These are phyloP conservation scores for Zaprionus vittiger DNA, from an alignment of 1,140 invertebrate genomes.

Conservation along the genomic window DNA sequence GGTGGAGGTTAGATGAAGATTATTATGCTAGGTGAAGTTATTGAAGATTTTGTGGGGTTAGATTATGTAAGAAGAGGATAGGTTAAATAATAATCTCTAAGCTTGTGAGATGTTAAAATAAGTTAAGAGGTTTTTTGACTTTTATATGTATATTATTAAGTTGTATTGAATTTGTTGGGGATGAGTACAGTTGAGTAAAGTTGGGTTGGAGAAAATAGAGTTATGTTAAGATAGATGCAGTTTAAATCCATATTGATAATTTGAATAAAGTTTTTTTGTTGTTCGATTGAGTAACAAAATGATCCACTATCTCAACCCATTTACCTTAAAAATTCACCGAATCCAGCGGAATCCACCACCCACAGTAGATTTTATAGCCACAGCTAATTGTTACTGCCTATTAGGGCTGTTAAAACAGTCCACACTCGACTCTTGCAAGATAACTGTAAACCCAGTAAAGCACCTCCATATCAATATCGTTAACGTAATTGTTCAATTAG, in stretches of 20 bases:
- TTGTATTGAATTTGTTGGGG: no score
- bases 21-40: not conserved
- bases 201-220: no score
- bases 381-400: not conserved
- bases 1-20: no score
- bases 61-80: no score
- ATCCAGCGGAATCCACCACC: not conserved
- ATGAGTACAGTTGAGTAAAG: no score
- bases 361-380: not conserved
- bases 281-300: not conserved
- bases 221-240: no score
- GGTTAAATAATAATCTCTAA: no score
- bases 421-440: not conserved
- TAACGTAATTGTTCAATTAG: conserved; percentile 52
- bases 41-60: no score
- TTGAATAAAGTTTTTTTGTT: not conserved
- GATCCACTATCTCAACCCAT: not conserved
- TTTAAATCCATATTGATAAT: not conserved
- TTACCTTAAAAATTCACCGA: not conserved
- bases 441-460: conserved; percentile 1
- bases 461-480: conserved; percentile 37
- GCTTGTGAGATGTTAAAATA: no score
- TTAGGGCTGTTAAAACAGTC: not conserved
- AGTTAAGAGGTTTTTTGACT: no score
- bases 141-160: no score